phyloP scores from a whole-genome alignment of 2,113 vertebrate species.

The Seriola rivoliana region DNA sequence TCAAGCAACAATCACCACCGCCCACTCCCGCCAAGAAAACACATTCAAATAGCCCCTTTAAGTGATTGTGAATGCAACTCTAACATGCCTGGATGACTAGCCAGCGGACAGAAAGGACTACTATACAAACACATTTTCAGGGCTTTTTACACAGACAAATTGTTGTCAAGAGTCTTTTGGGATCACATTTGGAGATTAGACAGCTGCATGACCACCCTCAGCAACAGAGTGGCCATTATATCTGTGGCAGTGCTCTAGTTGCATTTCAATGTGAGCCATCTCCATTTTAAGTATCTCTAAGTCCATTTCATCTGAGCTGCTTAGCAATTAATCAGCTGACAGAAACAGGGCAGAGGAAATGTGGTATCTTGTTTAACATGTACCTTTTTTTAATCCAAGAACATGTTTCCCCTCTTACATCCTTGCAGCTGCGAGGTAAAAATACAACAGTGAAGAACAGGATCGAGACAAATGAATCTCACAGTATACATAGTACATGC shows the following conservation, averaged over 20 bases:
- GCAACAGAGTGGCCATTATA: slow-evolving; percentile 60
- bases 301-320: slow-evolving; percentile 46
- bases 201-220: slow-evolving; percentile 51
- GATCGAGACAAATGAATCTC: too few species aligned
- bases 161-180: slow-evolving; percentile 32
- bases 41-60: too few species aligned
- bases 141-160: slow-evolving; percentile 39
- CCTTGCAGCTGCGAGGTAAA: slow-evolving; percentile 41
- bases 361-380: slow-evolving; percentile 23
- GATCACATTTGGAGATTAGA: slow-evolving; percentile 41
- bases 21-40: too few species aligned
- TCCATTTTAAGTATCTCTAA: slow-evolving; percentile 57
- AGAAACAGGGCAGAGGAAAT: slow-evolving; percentile 25
- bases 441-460: slow-evolving; percentile 16
- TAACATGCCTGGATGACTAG: slow-evolving; percentile 1
- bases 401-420: not conserved
- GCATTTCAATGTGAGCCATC: slow-evolving; percentile 66
- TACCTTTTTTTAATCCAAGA: slow-evolving; percentile 13
- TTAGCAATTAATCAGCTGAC: slow-evolving; percentile 47
- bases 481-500: too few species aligned
- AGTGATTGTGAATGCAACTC: slow-evolving; percentile 21
- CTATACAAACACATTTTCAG: slow-evolving; percentile 28
- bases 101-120: slow-evolving; percentile 38
- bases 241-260: slow-evolving; percentile 57
- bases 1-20: too few species aligned